Evolutionary conservation across 2,113 vertebrate genomes (phyloP).

Genomic region (Ranitomeya imitator): DNA sequence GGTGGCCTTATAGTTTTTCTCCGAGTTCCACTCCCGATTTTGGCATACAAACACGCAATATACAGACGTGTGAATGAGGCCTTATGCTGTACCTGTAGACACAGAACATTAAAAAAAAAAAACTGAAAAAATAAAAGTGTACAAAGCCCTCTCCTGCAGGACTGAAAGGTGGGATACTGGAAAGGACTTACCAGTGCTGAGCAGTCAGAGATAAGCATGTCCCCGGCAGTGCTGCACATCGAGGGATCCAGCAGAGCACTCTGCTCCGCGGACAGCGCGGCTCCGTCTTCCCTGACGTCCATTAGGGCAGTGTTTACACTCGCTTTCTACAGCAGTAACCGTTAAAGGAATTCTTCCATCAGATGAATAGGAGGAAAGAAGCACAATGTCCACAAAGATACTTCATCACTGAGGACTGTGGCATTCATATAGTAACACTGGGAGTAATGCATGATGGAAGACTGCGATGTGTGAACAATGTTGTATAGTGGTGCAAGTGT

Average conservation of each 20-base stretch:
- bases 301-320: slow-evolving; percentile 40
- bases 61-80: too few relatives aligned
- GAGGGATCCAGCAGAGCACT: not conserved
- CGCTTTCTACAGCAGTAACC: not conserved
- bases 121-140: not conserved
- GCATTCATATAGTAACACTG: not conserved
- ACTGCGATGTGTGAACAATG: too few relatives aligned
- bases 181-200: not conserved
- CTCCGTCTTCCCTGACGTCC: slow-evolving; percentile 19
- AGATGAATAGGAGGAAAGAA: not conserved
- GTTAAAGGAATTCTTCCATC: not conserved
- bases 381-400: not conserved
- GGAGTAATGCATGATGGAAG: too few relatives aligned
- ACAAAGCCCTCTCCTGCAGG: not conserved
- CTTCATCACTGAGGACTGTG: not conserved
- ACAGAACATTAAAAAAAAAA: too few relatives aligned
- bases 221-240: slow-evolving; percentile 37
- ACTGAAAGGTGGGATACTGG: too few relatives aligned
- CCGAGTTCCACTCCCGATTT: too few relatives aligned
- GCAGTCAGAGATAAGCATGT: not conserved
- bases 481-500: not conserved
- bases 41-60: too few relatives aligned
- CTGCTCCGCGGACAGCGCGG: not conserved
- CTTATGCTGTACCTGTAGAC: too few relatives aligned
- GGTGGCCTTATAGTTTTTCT: too few relatives aligned